A percentile compares a stretch with the other conserved stretches of the same genome.
phyloP scores from a whole-genome alignment of 2,797 vertebrate species.

The Dermochelys coriacea region DNA sequence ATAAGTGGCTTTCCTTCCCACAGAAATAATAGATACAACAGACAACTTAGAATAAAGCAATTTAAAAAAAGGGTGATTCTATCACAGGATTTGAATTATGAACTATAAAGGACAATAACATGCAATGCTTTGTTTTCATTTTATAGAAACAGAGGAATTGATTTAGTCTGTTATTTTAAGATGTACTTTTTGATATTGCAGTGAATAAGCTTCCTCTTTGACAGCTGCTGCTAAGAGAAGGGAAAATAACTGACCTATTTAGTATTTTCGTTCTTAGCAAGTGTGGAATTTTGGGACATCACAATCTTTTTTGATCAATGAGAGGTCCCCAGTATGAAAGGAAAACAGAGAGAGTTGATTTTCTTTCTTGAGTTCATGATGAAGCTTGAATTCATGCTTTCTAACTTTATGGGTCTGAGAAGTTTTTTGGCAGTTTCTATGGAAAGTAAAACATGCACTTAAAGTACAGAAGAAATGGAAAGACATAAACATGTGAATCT shows the following conservation, averaged over 20 bases:
- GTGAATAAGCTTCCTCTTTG: not conserved
- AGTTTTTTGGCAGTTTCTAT: constrained; percentile 49
- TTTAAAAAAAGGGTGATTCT: not conserved
- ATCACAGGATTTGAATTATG: not conserved
- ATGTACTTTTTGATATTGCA: not conserved
- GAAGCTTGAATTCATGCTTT: constrained; percentile 31
- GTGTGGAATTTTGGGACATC: not conserved
- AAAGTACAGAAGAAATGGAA: constrained; percentile 25
- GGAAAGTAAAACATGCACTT: constrained; percentile 59
- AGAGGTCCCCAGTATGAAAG: not conserved
- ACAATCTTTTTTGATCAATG: not conserved
- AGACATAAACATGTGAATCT: constrained; percentile 41
- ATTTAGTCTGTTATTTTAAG: not conserved
- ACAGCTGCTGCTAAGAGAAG: not conserved
- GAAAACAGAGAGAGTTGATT: not conserved
- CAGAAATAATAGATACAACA: not conserved
- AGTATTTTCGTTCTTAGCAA: not conserved
- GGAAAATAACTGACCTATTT: not conserved
- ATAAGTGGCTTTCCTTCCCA: not conserved
- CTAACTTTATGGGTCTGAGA: constrained; percentile 43
- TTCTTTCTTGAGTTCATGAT: not conserved
- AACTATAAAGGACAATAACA: not conserved
- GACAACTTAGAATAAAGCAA: not conserved
- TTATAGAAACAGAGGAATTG: not conserved
- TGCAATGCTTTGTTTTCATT: not conserved